A percentile compares a stretch with the other conserved stretches of the same genome.
Conservation (phyloP, 2,113 vertebrate genomes). For the Rhinoderma darwinii region DNA sequence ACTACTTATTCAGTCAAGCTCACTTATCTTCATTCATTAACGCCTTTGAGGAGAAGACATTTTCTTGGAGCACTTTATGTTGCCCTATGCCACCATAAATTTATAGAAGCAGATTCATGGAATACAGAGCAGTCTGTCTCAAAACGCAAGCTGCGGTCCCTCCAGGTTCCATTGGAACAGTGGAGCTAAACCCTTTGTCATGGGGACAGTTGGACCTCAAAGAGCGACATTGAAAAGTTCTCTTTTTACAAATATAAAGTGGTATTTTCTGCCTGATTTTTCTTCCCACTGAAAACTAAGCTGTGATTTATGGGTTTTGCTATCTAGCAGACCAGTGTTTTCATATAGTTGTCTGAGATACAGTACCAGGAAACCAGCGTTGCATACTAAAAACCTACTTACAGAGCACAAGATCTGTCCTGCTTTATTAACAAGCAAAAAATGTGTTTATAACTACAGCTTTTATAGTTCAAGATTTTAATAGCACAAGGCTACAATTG, state of each 20-base stretch:
- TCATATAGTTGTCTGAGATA: conserved; percentile 25
- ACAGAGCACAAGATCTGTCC: background rate
- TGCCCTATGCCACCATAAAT: conserved; percentile 57
- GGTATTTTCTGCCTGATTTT: conserved; percentile 44
- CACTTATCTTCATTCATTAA: conserved; percentile 59
- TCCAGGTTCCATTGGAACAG: background rate
- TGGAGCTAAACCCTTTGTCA: conserved; percentile 56
- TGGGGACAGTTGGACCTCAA: conserved; percentile 47
- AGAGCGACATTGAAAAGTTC: conserved; percentile 34
- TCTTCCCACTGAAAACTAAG: background rate
- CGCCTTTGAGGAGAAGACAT: conserved; percentile 54
- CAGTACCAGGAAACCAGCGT: conserved; percentile 3
- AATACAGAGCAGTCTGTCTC: conserved; percentile 45
- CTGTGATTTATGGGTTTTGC: conserved; percentile 48
- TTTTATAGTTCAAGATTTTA: background rate
- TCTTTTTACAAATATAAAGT: conserved; percentile 21
- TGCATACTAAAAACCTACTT: conserved; percentile 24
- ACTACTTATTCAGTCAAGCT: conserved; percentile 55
- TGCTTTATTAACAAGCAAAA: background rate
- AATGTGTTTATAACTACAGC: background rate
- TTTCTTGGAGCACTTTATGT: conserved; percentile 57
- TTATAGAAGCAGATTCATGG: conserved; percentile 51
- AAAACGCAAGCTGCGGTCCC: conserved; percentile 1
- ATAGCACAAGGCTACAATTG: background rate
- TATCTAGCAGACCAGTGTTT: conserved; percentile 34